Conservation (phyloP, 2,113 vertebrate genomes). For the Motacilla tschutschensis region DNA sequence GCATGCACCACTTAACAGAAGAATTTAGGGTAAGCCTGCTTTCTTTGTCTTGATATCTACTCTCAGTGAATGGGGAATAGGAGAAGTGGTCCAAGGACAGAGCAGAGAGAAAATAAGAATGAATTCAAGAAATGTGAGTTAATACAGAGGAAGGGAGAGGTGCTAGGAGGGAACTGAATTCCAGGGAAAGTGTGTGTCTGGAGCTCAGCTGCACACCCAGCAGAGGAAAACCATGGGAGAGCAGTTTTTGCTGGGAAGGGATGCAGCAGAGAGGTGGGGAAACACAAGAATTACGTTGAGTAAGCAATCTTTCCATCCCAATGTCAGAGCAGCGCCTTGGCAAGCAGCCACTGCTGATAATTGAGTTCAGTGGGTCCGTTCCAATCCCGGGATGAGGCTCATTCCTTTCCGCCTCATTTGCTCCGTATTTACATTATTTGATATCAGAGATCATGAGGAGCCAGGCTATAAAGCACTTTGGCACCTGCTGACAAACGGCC, state of each 20-base stretch:
- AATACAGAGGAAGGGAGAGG: neutral
- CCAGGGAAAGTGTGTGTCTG: neutral
- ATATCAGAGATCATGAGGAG: neutral
- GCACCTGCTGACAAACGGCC: neutral
- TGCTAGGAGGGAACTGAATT: neutral
- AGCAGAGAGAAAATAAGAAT: neutral
- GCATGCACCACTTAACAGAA: neutral
- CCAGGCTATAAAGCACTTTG: neutral
- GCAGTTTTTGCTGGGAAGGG: neutral
- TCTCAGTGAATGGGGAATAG: neutral
- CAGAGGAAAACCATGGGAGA: neutral
- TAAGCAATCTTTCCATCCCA: neutral
- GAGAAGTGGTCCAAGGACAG: neutral
- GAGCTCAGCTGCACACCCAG: neutral
- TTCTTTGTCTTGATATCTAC: neutral
- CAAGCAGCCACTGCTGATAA: conserved; percentile 5
- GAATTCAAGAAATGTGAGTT: neutral
- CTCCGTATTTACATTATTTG: neutral
- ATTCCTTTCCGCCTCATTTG: neutral
- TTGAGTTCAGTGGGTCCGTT: neutral
- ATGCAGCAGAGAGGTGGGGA: neutral
- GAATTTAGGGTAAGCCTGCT: neutral
- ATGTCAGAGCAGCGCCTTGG: neutral
- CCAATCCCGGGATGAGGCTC: neutral
- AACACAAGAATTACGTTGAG: neutral